Evolutionary conservation across 53 echinoderm and acorn worm genomes (phyloP).

Genomic region (Zoroaster sp.): DNA sequence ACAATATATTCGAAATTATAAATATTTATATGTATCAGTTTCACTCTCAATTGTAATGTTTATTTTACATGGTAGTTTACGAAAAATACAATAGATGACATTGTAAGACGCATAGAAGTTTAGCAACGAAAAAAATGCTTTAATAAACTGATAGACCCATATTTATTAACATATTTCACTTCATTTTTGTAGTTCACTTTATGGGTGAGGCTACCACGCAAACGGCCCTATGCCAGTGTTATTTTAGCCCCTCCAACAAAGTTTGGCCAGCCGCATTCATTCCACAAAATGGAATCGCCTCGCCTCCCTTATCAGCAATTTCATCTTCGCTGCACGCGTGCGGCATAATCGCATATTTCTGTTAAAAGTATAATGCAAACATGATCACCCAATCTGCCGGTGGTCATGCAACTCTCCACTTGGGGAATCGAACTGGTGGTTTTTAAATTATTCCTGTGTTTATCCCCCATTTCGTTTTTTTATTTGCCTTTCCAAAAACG

Average conservation of each 20-base stretch:
- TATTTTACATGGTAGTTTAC: too few relatives aligned
- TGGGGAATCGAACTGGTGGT: not conserved
- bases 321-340: conserved; percentile 44
- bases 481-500: too few relatives aligned
- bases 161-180: not conserved
- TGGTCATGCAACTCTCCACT: not conserved
- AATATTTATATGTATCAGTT: too few relatives aligned
- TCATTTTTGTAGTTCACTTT: not conserved
- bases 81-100: too few relatives aligned
- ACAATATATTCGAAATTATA: too few relatives aligned
- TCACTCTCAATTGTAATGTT: too few relatives aligned
- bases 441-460: not conserved
- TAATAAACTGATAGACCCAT: not conserved
- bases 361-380: conserved; percentile 39
- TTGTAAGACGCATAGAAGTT: not conserved
- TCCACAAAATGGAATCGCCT: conserved; percentile 43
- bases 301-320: conserved; percentile 52
- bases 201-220: not conserved
- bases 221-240: not conserved
- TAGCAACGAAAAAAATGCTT: not conserved
- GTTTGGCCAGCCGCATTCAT: not conserved
- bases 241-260: conserved; percentile 29
- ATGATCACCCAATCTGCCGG: not conserved
- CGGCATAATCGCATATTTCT: conserved; percentile 59
- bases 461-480: not conserved